Percentiles rank a stretch among this genome's conserved stretches.
phyloP scores from a whole-genome alignment of 1,140 invertebrate genomes.

The Cylas formicarius region DNA sequence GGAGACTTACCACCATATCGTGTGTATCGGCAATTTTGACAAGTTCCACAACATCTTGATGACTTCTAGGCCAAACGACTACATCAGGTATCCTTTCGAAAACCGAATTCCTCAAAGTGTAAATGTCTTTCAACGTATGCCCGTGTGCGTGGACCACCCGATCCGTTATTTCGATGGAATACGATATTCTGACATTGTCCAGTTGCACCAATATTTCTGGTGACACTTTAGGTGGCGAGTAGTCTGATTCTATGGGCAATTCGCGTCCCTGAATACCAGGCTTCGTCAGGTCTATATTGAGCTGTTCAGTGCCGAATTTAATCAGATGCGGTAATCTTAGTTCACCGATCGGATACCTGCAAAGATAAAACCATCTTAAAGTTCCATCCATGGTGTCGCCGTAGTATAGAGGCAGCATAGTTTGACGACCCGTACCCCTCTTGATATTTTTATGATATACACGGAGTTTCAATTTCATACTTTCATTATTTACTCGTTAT shows the following conservation, averaged over 20 bases:
- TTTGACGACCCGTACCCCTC: too few relatives aligned
- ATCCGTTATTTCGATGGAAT: conserved; percentile 68
- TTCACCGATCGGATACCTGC: conserved; percentile 81
- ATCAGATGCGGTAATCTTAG: conserved; percentile 69
- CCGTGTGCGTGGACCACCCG: conserved; percentile 88
- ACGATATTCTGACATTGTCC: conserved; percentile 53
- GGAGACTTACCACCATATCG: conserved; percentile 53
- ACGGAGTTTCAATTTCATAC: too few relatives aligned
- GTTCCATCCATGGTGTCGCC: too few relatives aligned
- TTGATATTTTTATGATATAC: too few relatives aligned
- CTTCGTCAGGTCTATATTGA: conserved; percentile 56
- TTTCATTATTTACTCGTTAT: too few relatives aligned
- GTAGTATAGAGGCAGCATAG: too few relatives aligned
- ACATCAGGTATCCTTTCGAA: conserved; percentile 86
- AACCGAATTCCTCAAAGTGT: conserved; percentile 56
- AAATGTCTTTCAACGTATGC: conserved; percentile 89
- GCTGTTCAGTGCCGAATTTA: conserved; percentile 68
- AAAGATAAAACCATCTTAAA: conserved; percentile 13
- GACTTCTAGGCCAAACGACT: conserved; percentile 83
- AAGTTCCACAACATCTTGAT: conserved; percentile 75
- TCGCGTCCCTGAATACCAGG: conserved; percentile 43
- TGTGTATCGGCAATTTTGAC: conserved; percentile 68
- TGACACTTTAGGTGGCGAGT: conserved; percentile 48
- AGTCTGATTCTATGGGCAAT: conserved; percentile 45
- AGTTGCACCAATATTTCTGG: conserved; percentile 56